phyloP scores from a whole-genome alignment of 2,113 vertebrate species.

The Bungarus multicinctus region DNA sequence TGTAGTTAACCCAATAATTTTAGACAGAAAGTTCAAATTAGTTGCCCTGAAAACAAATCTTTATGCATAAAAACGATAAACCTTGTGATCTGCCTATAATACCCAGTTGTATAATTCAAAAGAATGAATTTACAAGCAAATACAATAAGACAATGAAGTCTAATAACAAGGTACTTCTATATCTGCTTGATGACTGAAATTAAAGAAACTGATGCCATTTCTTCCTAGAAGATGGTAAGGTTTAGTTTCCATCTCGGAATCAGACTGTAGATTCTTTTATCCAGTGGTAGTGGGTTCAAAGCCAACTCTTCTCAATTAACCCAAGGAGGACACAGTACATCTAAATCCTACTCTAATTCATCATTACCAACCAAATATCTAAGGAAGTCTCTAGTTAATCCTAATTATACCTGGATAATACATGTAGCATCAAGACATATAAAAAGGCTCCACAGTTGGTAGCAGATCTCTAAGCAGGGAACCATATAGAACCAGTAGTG shows the following conservation, averaged over 20 bases:
- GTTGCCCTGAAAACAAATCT: not conserved
- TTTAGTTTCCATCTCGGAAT: not conserved
- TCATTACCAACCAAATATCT: rapidly evolving
- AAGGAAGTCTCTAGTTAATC: not conserved
- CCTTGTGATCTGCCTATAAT: not conserved
- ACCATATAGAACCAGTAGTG: not conserved
- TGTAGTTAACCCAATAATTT: not conserved
- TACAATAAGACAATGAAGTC: not conserved
- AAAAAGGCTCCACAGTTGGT: not conserved
- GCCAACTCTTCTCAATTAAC: not conserved
- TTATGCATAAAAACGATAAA: not conserved
- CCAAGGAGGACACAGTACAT: not conserved
- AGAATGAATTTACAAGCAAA: not conserved
- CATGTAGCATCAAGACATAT: not conserved
- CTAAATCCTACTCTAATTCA: not conserved
- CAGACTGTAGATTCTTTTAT: not conserved
- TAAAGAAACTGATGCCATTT: not conserved
- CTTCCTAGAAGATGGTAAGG: not conserved
- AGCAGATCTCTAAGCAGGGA: not conserved
- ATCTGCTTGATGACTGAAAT: not conserved
- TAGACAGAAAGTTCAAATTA: not conserved
- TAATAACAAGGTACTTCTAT: not conserved
- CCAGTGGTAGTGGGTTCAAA: not conserved
- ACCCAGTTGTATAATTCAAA: not conserved
- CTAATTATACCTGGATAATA: rapidly evolving